Evolutionary conservation across 2,888 invertebrate genomes (phyloP), one percentile per base, ranked within the genome.

Genomic region (Argyresthia goedartella): DNA sequence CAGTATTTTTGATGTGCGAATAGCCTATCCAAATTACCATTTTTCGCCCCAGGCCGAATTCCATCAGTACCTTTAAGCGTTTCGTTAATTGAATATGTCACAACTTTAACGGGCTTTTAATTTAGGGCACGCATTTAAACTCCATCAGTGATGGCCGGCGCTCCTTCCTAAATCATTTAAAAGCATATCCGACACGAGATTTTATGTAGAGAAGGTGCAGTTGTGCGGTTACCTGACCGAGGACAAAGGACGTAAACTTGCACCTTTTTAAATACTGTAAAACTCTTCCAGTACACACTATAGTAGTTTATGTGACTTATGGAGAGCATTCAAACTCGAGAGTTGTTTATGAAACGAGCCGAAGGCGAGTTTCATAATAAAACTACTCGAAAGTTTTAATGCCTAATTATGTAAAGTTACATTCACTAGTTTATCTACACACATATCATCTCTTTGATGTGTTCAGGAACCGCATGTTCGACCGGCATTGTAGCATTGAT

Each of bases 101-200:
- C 50, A 42, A 50, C 34, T 35, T 43, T n/a, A 44, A 50, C 34
- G 35, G 51, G 25, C 34, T 51, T 51, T 51, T 46, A 51, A 45
- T 50, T 51, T 49, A 43, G 49, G 45, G 36, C 44, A 34, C 52
- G 49, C 39, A 52, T 64, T 61, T 63, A 63, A 65, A 64, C 59
- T 64, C 68, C 67, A 71, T 73, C 71, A 66, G 42, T 43, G 46
- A 51, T 36, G 46, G 51, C 13, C 33, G n/a, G 11, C 36, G 46
- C 57, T 56, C 59, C 58, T 54, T 55, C 65, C 63, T 62, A 65
- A 71, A 73, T 69, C 67, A 69, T 69, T 73, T 73, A 73, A 72
- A 73, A 73, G 63, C 64, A 59, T 62, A 60, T 62, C 60, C 59
- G 59, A 60, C 63, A 41, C 50, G 50, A 50, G 41, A 50, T 14